Evolutionary conservation across 2,797 vertebrate species (phyloP).

Genomic region (Malurus splendens): DNA sequence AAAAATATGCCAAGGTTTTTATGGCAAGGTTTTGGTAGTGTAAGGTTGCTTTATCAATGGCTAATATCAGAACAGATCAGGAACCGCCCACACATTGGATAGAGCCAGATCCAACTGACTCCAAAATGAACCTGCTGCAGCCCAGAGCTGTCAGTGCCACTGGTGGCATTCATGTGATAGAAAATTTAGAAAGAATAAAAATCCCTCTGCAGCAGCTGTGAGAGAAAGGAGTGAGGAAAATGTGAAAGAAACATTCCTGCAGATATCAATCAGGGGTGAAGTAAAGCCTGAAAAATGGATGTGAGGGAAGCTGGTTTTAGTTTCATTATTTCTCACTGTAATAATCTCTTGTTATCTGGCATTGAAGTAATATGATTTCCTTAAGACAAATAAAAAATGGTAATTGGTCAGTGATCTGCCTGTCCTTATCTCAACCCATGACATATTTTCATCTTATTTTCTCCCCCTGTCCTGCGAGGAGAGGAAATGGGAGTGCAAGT

Average conservation of each 20-base stretch:
- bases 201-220: background rate
- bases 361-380: background rate
- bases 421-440: background rate
- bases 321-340: background rate
- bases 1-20: background rate
- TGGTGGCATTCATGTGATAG: background rate
- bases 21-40: background rate
- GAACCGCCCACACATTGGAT: rapidly evolving
- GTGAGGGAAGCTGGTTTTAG: background rate
- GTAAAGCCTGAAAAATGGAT: background rate
- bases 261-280: background rate
- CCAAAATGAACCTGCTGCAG: background rate
- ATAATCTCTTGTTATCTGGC: background rate
- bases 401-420: background rate
- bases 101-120: background rate
- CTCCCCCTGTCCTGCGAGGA: background rate
- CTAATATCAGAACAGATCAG: background rate
- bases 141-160: rapidly evolving
- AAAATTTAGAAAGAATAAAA: background rate
- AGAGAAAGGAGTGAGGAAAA: background rate
- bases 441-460: background rate
- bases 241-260: background rate
- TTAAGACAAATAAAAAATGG: background rate
- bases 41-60: background rate
- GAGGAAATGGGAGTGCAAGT: background rate